phyloP scores from a whole-genome alignment of 2,113 vertebrate genomes.

The Hepsetus odoe region DNA sequence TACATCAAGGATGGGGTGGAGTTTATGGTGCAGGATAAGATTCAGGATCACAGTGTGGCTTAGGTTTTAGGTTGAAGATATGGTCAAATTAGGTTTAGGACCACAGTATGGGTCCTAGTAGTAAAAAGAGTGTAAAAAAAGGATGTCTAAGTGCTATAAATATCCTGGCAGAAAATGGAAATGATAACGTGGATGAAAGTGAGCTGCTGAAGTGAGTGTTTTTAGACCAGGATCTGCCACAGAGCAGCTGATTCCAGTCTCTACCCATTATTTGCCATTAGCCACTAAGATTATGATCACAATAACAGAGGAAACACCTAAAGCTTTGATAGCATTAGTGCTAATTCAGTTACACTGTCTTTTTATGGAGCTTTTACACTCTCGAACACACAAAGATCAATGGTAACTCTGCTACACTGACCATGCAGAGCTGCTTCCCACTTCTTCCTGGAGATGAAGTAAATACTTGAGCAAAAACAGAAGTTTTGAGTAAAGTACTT shows the following conservation, averaged over 20 bases:
- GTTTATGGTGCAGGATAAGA: no score
- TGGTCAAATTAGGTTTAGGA: no score
- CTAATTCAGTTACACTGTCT: not conserved
- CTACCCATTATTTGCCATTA: not conserved
- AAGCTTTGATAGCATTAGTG: not conserved
- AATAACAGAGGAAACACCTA: not conserved
- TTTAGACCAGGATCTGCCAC: not conserved
- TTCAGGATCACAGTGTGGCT: no score
- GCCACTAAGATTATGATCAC: not conserved
- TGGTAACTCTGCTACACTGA: no score
- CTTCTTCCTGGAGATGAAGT: no score
- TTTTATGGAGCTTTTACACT: not conserved
- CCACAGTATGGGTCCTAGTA: no score
- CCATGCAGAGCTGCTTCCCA: no score
- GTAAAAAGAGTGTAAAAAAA: not conserved
- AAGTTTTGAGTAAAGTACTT: no score
- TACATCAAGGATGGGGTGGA: no score
- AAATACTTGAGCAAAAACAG: no score
- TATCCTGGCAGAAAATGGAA: not conserved
- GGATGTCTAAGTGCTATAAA: not conserved
- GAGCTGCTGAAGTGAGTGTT: not conserved
- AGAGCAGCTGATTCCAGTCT: not conserved
- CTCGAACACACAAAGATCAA: not conserved
- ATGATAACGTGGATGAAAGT: not conserved
- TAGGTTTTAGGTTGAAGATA: no score